Evolutionary conservation across 2,888 invertebrate species (phyloP).

Genomic region (Eupithecia subfuscata): DNA sequence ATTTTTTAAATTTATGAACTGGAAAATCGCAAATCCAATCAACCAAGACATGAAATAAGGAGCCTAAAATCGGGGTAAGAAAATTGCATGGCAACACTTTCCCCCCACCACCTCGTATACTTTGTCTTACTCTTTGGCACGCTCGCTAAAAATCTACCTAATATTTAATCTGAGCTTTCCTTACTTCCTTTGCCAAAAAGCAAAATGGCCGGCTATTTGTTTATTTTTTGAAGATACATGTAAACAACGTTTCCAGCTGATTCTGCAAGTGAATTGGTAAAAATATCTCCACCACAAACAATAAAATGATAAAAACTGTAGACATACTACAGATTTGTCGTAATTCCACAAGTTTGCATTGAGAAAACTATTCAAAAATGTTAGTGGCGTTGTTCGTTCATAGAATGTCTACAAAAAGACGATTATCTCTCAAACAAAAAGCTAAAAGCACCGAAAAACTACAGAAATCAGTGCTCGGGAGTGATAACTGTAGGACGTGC

Average conservation of each 20-base stretch:
- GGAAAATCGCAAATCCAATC: too few relatives aligned
- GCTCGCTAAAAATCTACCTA: too few relatives aligned
- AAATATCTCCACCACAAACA: not conserved
- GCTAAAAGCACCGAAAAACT: constrained; percentile 16
- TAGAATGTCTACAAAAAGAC: constrained; percentile 49
- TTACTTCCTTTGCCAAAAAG: not conserved
- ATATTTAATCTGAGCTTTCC: too few relatives aligned
- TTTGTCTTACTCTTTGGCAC: too few relatives aligned
- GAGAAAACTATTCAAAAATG: constrained; percentile 45
- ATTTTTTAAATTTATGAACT: too few relatives aligned
- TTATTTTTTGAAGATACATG: constrained; percentile 9
- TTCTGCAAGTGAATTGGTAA: not conserved
- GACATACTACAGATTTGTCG: not conserved
- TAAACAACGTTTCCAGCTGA: not conserved
- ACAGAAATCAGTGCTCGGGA: constrained; percentile 9
- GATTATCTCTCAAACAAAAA: constrained; percentile 30
- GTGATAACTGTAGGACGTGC: constrained; percentile 62
- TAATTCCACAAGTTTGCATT: not conserved
- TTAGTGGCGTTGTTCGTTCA: constrained; percentile 57
- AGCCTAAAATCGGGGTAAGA: too few relatives aligned
- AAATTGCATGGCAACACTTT: too few relatives aligned
- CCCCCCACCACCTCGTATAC: too few relatives aligned
- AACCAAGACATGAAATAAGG: too few relatives aligned
- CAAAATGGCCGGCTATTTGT: constrained; percentile 27
- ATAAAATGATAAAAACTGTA: constrained; percentile 17